Evolutionary conservation across 2,113 vertebrate genomes (phyloP).

Genomic region (Poicephalus gulielmi): DNA sequence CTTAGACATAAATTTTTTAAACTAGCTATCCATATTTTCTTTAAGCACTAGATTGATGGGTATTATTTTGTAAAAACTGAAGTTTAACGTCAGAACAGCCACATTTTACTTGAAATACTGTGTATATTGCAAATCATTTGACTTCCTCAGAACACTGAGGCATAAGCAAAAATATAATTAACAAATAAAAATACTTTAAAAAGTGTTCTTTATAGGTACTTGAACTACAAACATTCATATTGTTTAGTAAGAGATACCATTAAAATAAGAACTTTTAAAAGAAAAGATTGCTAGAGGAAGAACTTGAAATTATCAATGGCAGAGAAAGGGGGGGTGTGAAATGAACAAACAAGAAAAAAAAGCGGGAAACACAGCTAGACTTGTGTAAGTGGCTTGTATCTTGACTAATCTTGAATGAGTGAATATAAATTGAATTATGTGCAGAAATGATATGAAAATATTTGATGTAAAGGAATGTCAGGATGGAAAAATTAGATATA

Average conservation of each 20-base stretch:
- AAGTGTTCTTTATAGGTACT: neutral
- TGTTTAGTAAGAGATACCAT: neutral
- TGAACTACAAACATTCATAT: neutral
- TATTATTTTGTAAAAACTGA: neutral
- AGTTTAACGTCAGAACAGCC: neutral
- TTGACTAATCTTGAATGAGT: neutral
- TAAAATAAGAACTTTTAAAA: neutral
- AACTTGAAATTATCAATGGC: neutral
- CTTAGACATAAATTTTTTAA: neutral
- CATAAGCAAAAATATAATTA: neutral
- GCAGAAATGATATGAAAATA: neutral
- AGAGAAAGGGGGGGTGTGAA: neutral
- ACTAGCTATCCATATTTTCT: neutral
- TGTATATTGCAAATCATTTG: neutral
- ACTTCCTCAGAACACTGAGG: neutral
- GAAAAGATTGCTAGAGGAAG: neutral
- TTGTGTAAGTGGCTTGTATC: neutral
- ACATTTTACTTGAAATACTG: neutral
- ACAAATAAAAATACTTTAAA: neutral
- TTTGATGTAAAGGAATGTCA: neutral
- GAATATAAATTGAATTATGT: neutral
- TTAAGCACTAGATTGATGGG: neutral
- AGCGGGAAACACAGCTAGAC: neutral
- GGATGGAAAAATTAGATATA: neutral
- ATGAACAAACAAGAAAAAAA: neutral